These are phyloP conservation scores for Phymorhynchus buccinoides DNA, from an alignment of 1,140 invertebrate genomes.

Conservation along the genomic window DNA sequence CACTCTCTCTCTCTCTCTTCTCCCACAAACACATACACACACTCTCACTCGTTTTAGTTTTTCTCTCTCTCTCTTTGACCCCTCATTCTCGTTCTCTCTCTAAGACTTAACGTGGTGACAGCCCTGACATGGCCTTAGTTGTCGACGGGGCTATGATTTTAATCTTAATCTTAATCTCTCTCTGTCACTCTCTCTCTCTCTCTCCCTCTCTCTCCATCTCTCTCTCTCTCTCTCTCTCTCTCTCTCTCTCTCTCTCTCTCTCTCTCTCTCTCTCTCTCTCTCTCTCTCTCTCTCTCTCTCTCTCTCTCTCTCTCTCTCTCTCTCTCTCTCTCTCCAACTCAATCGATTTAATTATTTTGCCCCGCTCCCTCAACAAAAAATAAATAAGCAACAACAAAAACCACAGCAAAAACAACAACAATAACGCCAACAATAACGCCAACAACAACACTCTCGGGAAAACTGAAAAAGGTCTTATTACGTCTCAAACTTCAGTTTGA, in stretches of 20 bases:
- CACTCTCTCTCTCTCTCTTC: neutral
- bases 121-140: too few relatives aligned
- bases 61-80: neutral
- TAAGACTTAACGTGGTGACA: too few relatives aligned
- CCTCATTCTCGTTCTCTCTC: neutral
- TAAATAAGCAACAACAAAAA: too few relatives aligned
- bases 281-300: neutral
- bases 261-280: slow-evolving; percentile 8
- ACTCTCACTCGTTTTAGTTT: neutral
- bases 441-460: too few relatives aligned
- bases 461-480: too few relatives aligned
- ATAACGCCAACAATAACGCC: too few relatives aligned
- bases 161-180: too few relatives aligned
- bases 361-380: too few relatives aligned
- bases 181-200: neutral
- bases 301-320: neutral
- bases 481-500: too few relatives aligned
- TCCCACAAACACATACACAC: too few relatives aligned
- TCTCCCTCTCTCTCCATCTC: neutral
- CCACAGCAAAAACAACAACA: too few relatives aligned
- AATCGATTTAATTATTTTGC: neutral
- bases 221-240: neutral
- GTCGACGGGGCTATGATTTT: too few relatives aligned
- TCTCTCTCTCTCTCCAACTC: neutral
- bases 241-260: neutral